These are phyloP conservation scores for Hexactinellida sp. DNA, from an alignment of 37 sponge, comb jelly and placozoan genomes.

Conservation along the genomic window DNA sequence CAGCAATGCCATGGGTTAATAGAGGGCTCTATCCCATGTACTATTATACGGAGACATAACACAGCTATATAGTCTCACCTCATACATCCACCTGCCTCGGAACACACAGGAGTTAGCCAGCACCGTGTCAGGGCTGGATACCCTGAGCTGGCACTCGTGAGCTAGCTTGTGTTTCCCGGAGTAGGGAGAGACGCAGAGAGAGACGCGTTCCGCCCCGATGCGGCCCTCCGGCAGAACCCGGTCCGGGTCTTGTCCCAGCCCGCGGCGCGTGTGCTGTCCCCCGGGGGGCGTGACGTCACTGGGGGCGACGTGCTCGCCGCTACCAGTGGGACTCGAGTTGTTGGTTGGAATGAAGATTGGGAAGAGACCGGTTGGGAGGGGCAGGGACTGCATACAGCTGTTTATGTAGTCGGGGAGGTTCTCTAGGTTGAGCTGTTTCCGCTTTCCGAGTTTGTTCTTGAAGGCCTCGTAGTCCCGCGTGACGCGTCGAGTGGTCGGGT, in stretches of 20 bases:
- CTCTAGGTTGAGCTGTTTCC: slow-evolving; percentile 2
- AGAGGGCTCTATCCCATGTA: no score
- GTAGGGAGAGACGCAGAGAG: neutral
- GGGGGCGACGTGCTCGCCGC: neutral
- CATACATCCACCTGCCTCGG: slow-evolving; percentile 37
- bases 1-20: no score
- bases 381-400: slow-evolving; percentile 5
- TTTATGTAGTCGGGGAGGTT: neutral
- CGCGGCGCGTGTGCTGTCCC: neutral
- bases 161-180: neutral
- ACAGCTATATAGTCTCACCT: slow-evolving; percentile 18
- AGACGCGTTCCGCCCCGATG: neutral
- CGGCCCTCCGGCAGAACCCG: neutral
- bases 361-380: neutral
- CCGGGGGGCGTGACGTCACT: neutral
- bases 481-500: slow-evolving; percentile 5
- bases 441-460: neutral
- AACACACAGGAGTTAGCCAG: slow-evolving; percentile 19
- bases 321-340: neutral
- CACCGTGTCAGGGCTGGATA: slow-evolving; percentile 14
- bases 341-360: slow-evolving; percentile 9
- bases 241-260: neutral
- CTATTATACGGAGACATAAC: slow-evolving; percentile 16
- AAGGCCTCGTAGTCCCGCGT: neutral
- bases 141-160: neutral